These are phyloP conservation scores for Spodoptera exigua DNA, from an alignment of 2,888 invertebrate species.

Conservation along the genomic window DNA sequence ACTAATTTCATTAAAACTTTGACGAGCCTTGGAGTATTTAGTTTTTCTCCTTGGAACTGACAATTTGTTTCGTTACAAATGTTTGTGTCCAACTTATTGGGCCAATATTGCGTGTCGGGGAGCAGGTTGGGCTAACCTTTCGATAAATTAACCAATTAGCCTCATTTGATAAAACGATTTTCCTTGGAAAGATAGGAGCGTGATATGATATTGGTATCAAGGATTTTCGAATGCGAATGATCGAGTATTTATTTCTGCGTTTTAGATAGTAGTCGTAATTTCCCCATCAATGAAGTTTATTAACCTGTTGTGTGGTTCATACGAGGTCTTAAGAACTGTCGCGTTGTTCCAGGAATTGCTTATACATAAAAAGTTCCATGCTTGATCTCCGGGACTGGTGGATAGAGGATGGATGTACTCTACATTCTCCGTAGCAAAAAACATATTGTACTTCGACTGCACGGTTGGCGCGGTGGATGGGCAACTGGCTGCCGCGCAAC, in stretches of 20 bases:
- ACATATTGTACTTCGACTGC: too few species aligned
- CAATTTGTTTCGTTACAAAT: slow-evolving; percentile 21
- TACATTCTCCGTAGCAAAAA: too few species aligned
- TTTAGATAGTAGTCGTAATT: neutral
- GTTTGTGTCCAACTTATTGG: slow-evolving; percentile 31
- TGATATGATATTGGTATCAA: slow-evolving; percentile 32
- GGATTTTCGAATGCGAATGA: slow-evolving; percentile 15
- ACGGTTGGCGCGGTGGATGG: too few species aligned
- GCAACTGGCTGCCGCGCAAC: too few species aligned
- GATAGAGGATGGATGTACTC: too few species aligned
- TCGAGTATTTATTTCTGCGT: neutral
- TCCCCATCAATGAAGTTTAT: slow-evolving; percentile 3
- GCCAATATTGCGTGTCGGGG: slow-evolving; percentile 37
- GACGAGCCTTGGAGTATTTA: slow-evolving; percentile 7
- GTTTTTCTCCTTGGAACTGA: slow-evolving; percentile 8
- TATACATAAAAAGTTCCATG: too few species aligned
- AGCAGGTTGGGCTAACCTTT: slow-evolving; percentile 33
- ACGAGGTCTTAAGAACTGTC: too few species aligned
- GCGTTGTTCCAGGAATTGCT: too few species aligned
- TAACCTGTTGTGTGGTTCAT: too few species aligned
- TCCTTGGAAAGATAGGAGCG: slow-evolving; percentile 33
- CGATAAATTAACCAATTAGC: slow-evolving; percentile 52
- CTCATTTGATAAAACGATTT: slow-evolving; percentile 50
- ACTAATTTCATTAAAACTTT: slow-evolving; percentile 58
- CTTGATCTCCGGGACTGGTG: too few species aligned